A percentile compares a stretch with the other conserved stretches of the same genome.
Conservation (phyloP, 2,888 invertebrate species). For the Alitta virens region DNA sequence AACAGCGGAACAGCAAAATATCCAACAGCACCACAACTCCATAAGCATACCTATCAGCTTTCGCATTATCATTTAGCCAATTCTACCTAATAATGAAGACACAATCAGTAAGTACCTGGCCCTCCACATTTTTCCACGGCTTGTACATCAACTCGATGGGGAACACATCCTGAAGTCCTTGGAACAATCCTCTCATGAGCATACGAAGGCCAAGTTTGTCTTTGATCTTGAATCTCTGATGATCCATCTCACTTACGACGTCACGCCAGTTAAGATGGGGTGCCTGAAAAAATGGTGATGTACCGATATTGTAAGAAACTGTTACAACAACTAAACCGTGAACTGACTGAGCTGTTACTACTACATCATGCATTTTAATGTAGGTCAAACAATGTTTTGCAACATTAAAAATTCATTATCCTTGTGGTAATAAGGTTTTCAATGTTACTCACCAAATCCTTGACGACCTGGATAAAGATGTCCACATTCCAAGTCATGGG, state of each 20-base stretch:
- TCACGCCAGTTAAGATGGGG: conserved; percentile 80
- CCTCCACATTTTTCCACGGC: conserved; percentile 90
- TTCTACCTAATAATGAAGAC: too few relatives aligned
- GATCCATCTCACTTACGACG: conserved; percentile 86
- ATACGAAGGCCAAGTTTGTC: conserved; percentile 79
- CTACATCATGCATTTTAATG: too few relatives aligned
- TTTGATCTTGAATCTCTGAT: conserved; percentile 71
- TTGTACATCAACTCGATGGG: conserved; percentile 80
- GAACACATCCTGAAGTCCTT: conserved; percentile 63
- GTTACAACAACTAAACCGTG: too few relatives aligned
- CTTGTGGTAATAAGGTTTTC: too few relatives aligned
- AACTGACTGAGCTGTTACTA: too few relatives aligned
- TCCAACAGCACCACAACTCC: too few relatives aligned
- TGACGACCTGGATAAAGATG: conserved; percentile 86
- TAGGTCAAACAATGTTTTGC: too few relatives aligned
- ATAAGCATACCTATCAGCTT: too few relatives aligned
- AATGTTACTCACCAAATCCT: conserved; percentile 78
- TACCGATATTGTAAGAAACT: not conserved
- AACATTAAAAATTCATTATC: too few relatives aligned
- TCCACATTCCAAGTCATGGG: conserved; percentile 86
- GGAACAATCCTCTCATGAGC: conserved; percentile 76
- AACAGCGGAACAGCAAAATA: too few relatives aligned
- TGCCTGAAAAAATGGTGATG: conserved; percentile 32
- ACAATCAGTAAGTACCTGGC: too few relatives aligned
- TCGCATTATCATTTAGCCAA: too few relatives aligned